phyloP scores from a whole-genome alignment of 1,140 invertebrate species.

The Zaprionus ghesquierei region DNA sequence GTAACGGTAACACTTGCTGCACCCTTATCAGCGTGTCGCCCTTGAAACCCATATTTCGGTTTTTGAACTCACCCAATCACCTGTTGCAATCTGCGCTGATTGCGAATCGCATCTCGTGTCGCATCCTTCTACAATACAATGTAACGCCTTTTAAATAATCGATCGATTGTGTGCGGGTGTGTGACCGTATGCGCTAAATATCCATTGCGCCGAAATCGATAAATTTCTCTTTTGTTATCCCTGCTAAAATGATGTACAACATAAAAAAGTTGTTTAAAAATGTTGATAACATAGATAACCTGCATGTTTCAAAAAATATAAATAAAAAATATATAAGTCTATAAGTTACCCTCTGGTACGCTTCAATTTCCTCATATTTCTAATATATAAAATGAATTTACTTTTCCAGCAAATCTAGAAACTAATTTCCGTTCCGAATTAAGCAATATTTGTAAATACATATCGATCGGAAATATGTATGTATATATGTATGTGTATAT shows the following conservation, averaged over 20 bases:
- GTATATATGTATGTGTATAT: background rate
- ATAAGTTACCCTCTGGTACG: too few relatives aligned
- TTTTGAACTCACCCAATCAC: constrained; percentile 33
- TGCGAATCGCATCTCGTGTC: background rate
- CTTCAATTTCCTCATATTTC: background rate
- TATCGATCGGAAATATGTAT: background rate
- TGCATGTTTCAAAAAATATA: background rate
- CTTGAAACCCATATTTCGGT: constrained; percentile 36
- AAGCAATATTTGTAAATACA: background rate
- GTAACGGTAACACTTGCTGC: background rate
- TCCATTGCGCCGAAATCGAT: background rate
- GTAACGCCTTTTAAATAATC: background rate
- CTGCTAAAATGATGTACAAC: background rate
- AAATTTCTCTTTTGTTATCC: background rate
- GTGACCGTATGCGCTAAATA: background rate
- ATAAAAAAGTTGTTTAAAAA: background rate
- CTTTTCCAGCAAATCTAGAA: too few relatives aligned
- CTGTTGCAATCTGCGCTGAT: constrained; percentile 24
- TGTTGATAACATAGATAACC: too few relatives aligned
- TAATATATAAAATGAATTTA: background rate
- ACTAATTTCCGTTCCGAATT: background rate
- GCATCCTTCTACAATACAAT: constrained; percentile 22
- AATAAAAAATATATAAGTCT: too few relatives aligned
- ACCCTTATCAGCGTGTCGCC: constrained; percentile 28
- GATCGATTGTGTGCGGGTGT: background rate